A percentile compares a stretch with the other conserved stretches of the same genome.
Conservation (phyloP, 1,140 invertebrate species). For the Anastatus disparis region DNA sequence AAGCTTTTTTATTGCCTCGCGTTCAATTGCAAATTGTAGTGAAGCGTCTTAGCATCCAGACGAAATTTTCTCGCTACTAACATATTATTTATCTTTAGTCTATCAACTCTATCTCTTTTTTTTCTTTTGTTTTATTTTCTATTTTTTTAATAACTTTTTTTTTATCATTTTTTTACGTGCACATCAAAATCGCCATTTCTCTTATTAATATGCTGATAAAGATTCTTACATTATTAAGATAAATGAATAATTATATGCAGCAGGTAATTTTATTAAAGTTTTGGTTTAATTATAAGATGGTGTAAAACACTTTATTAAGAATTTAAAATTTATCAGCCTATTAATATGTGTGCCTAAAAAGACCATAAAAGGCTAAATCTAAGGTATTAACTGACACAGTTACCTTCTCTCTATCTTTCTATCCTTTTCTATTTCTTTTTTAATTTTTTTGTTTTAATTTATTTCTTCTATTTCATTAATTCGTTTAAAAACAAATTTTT, state of each 20-base stretch:
- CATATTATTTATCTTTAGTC: background rate
- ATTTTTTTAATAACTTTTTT: background rate
- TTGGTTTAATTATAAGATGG: background rate
- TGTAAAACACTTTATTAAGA: too few species aligned
- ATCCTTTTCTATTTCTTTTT: constrained; percentile 1
- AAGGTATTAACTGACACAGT: background rate
- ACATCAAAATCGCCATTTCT: background rate
- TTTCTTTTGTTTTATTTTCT: background rate
- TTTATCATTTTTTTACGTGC: background rate
- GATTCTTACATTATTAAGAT: too few species aligned
- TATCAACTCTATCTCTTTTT: constrained; percentile 11
- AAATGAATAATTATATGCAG: too few species aligned
- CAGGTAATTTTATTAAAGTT: too few species aligned
- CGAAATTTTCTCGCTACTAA: constrained; percentile 28
- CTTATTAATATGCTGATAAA: constrained; percentile 17
- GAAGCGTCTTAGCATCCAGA: constrained; percentile 41
- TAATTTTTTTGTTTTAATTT: background rate
- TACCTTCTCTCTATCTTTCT: constrained; percentile 15
- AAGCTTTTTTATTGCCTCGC: constrained; percentile 55
- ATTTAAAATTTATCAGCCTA: constrained; percentile 2
- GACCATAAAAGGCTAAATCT: background rate
- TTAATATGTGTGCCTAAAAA: background rate
- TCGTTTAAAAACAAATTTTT: too few species aligned
- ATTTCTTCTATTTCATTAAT: constrained; percentile 15
- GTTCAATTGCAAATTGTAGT: constrained; percentile 50